Evolutionary conservation across 2,113 vertebrate species (phyloP), one percentile per base, ranked within the genome.

Genomic region (Limnothrissa miodon): DNA sequence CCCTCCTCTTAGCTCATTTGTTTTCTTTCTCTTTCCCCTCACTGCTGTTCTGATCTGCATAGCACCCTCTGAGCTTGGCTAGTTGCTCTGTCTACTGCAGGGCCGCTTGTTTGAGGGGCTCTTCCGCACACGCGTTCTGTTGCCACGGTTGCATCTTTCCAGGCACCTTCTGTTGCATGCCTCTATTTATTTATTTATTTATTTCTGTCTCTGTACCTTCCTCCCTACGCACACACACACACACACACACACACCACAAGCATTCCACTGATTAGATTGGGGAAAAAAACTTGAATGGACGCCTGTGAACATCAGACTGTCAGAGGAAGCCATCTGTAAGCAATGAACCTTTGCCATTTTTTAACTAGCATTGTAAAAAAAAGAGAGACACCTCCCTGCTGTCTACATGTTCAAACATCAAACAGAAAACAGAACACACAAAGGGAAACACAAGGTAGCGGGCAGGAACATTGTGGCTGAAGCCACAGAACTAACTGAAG

Each of bases 21-120:
- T 56, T 19, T 56, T 86, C 59, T 81, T 25, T 17, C 44, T 74
- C 39, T 85, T 70, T 82, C 46, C 44, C 83, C 56, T 85, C 36
- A 83, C 1, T 39, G 39, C 10, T 45, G 62, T 48, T 85, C 39
- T 83, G 79, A 81, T 83, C 53, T 80, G 74, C 85, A 83, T 86
- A 81, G 13, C 46, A 78, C 83, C 83, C 59, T 84, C 62, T 80
- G n/a, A 79, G 83, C 83, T 78, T 45, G 25, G 53, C 56, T 82
- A 51, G 42, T 83, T 39, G 81, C 82, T 39, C 2, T 84, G 48
- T 66, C 78, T 51, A 48, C 80, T 84, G 74, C 44, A 45, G 51
- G 80, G 83, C 45, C 78, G 85, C n/a, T 82, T 11, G 66, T 56
- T 79, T 74, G 66, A 74, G 66, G 29, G 9, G 85, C 51, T 83